Conservation (phyloP, 1,140 invertebrate species). For the Venturia canescens region DNA sequence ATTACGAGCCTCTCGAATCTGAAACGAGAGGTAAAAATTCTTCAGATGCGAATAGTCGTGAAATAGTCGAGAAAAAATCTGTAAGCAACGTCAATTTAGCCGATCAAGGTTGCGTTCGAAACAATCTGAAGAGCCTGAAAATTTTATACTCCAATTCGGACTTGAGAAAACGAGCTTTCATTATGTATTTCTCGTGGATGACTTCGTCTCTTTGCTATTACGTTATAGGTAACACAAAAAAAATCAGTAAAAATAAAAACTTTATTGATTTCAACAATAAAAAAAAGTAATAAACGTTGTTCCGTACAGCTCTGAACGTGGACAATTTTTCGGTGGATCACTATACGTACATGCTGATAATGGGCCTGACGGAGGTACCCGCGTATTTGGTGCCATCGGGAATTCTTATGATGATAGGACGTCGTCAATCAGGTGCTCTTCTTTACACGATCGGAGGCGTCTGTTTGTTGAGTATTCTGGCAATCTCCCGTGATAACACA, state of each 20-base stretch:
- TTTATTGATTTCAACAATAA: no score
- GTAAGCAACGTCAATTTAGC: slow-evolving; percentile 5
- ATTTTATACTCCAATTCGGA: slow-evolving; percentile 59
- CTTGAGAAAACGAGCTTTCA: slow-evolving; percentile 62
- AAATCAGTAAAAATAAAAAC: background rate
- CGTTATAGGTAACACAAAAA: slow-evolving; percentile 62
- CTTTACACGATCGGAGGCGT: slow-evolving; percentile 74
- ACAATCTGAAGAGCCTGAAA: slow-evolving; percentile 48
- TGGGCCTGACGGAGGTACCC: slow-evolving; percentile 77
- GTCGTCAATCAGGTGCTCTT: slow-evolving; percentile 69
- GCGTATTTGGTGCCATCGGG: slow-evolving; percentile 76
- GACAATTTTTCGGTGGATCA: slow-evolving; percentile 75
- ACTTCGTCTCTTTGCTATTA: slow-evolving; percentile 77
- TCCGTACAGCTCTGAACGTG: slow-evolving; percentile 74
- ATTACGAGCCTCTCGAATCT: slow-evolving; percentile 38
- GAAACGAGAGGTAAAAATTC: background rate
- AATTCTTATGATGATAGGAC: slow-evolving; percentile 72
- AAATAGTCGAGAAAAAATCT: slow-evolving; percentile 11
- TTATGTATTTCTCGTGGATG: slow-evolving; percentile 72
- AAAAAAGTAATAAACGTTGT: background rate
- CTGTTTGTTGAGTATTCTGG: slow-evolving; percentile 72
- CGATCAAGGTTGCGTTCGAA: slow-evolving; percentile 30
- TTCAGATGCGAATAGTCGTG: background rate
- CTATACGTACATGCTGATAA: slow-evolving; percentile 74
- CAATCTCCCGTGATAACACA: slow-evolving; percentile 67